phyloP scores from a whole-genome alignment of 1,140 invertebrate species.

The Phthorimaea operculella region DNA sequence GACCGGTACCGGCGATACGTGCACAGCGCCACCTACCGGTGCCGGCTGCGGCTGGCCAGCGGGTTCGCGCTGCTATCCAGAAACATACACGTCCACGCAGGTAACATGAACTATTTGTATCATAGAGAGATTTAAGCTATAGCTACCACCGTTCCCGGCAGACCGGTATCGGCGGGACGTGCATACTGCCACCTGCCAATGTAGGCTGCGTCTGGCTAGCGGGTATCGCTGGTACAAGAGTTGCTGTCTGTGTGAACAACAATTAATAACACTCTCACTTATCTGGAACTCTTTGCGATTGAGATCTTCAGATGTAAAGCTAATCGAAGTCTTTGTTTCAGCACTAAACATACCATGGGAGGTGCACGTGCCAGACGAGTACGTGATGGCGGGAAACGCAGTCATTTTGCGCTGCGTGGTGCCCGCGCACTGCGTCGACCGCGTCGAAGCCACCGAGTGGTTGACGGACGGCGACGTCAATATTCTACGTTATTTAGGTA shows the following conservation, averaged over 20 bases:
- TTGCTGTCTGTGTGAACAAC: no score
- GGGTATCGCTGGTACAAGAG: conserved; percentile 78
- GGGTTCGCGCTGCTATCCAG: conserved; percentile 82
- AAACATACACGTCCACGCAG: conserved; percentile 86
- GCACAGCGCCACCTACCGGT: conserved; percentile 78
- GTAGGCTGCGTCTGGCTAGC: conserved; percentile 79
- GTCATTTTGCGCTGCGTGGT: conserved; percentile 88
- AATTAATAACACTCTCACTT: no score
- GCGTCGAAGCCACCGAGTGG: conserved; percentile 91
- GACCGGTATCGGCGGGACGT: conserved; percentile 83
- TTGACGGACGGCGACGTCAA: conserved; percentile 83
- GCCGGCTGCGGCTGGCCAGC: conserved; percentile 79
- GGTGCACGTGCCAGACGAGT: conserved; percentile 88
- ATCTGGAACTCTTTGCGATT: no score
- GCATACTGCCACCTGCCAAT: conserved; percentile 78
- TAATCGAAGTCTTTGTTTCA: conserved; percentile 36
- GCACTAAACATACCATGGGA: conserved; percentile 89
- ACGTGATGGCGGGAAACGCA: conserved; percentile 88
- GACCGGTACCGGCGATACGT: conserved; percentile 83
- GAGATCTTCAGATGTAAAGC: background rate
- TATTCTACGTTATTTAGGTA: conserved; percentile 84
- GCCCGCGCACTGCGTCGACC: conserved; percentile 87
- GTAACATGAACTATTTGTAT: no score
- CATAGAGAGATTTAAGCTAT: no score
- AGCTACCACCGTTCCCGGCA: conserved; percentile 83